Evolutionary conservation across 2,797 vertebrate genomes (phyloP), one percentile per base, ranked within the genome.

Genomic region (Emydoidea blandingii): DNA sequence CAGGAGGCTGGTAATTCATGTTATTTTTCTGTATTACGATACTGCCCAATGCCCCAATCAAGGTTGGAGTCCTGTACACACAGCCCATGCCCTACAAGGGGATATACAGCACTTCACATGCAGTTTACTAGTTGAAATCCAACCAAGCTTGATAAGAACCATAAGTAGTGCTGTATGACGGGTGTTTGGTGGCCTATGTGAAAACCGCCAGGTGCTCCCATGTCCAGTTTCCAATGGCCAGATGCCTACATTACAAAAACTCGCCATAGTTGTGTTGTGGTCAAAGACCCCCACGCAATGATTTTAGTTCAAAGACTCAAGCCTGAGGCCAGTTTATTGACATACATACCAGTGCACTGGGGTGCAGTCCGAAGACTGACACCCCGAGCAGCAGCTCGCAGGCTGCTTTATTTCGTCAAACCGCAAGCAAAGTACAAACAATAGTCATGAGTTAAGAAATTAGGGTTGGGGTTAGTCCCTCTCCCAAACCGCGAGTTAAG

Each of bases 21-120:
- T 52, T 68, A 80, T 85, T 85, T 54, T 80, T 41, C 1, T 16
- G 68, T 52, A 34, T 37, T 57, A 12, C 62, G 76, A 6, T 50
- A 0, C 1, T 89, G 80, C 5, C 41, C 37, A 49, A 72, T 79
- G 15, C 49, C 81, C 80, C 2, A 0, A 0, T 44, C n/a, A 79
- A 53, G 37, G 74, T 31, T 56, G 56, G 68, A 72, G 9, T 19
- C n/a, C 12, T 49, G 18, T 78, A 74, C 82, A 78, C 34, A 12
- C 49, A 88, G 31, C 12, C 12, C 68, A 68, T 74, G 76, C 18
- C 27, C 19, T 50, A n/a, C 27, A 5, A 72, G 1, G 50, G 79
- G n/a, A 8, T 83, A 10, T 29, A 27, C 37, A 25, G 65, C 31
- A 78, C 29, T 16, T 21, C 87, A n/a, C 19, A 56, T 92, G 31